Percentiles rank a stretch among this genome's conserved stretches.
These are phyloP conservation scores for Brienomyrus brachyistius DNA, from an alignment of 2,113 vertebrate species.

Conservation along the genomic window DNA sequence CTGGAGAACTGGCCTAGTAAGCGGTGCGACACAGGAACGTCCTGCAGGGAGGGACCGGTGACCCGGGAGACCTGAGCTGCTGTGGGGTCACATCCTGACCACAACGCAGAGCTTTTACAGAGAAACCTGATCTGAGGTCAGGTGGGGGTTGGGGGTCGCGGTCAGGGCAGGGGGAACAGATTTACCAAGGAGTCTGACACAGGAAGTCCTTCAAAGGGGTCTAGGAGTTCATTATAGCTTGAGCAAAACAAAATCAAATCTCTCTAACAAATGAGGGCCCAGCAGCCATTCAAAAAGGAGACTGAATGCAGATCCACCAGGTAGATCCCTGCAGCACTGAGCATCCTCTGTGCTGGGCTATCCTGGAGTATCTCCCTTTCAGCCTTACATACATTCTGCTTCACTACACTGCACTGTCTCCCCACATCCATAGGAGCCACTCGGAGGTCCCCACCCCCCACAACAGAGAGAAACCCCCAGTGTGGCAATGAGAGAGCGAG, in stretches of 20 bases:
- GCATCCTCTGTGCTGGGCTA: neutral
- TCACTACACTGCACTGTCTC: neutral
- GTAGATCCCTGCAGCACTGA: neutral
- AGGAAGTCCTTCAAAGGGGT: neutral
- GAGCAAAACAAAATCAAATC: neutral
- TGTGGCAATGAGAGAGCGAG: slow-evolving; percentile 46
- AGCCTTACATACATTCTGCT: neutral
- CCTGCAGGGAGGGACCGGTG: neutral
- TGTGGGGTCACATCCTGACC: neutral
- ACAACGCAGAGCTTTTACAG: neutral
- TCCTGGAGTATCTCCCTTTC: neutral
- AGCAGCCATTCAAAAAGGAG: neutral
- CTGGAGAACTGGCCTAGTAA: slow-evolving; percentile 16
- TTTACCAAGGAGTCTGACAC: neutral
- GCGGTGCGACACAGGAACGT: neutral
- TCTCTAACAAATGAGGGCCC: neutral
- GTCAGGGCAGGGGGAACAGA: neutral
- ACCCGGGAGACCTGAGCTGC: neutral
- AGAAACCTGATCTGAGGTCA: neutral
- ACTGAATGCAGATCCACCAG: neutral
- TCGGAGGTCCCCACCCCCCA: neutral
- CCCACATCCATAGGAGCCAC: neutral
- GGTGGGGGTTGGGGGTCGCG: neutral
- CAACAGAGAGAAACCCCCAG: slow-evolving; percentile 2
- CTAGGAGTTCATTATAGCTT: neutral